Conservation (phyloP, 2,797 vertebrate genomes). For the Tolypeutes matacus region DNA sequence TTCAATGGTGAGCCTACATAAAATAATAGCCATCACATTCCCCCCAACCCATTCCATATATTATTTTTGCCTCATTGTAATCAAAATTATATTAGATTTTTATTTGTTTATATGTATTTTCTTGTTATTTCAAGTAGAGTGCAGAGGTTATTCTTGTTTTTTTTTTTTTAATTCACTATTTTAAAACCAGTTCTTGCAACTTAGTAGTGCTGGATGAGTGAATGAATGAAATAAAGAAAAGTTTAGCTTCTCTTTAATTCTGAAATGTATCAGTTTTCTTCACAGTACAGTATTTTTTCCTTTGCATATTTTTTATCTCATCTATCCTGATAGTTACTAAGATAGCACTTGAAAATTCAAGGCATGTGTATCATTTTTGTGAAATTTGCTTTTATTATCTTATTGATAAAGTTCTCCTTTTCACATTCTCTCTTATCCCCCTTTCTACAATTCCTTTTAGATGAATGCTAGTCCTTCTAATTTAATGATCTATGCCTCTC, state of each 20-base stretch:
- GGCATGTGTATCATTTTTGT: neutral
- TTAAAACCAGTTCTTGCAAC: neutral
- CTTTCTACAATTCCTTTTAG: neutral
- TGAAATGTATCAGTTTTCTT: neutral
- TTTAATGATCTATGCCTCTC: neutral
- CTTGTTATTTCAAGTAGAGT: neutral
- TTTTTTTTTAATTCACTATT: neutral
- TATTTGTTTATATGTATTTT: neutral
- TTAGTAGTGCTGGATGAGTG: neutral
- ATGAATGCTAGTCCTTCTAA: neutral
- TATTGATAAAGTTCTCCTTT: neutral
- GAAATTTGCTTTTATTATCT: neutral
- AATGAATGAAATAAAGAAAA: neutral
- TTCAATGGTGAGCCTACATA: neutral
- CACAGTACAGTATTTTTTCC: neutral
- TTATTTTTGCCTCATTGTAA: neutral
- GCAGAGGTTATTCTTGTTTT: neutral
- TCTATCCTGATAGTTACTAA: neutral
- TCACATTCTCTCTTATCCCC: neutral
- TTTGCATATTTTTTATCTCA: neutral
- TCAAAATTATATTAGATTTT: neutral
- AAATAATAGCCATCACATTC: neutral
- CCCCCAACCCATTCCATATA: fast-evolving
- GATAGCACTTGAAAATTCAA: neutral
- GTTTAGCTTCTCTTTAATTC: neutral